These are phyloP conservation scores for Argyra leucocephala DNA, from an alignment of 2,888 invertebrate genomes.

Conservation along the genomic window DNA sequence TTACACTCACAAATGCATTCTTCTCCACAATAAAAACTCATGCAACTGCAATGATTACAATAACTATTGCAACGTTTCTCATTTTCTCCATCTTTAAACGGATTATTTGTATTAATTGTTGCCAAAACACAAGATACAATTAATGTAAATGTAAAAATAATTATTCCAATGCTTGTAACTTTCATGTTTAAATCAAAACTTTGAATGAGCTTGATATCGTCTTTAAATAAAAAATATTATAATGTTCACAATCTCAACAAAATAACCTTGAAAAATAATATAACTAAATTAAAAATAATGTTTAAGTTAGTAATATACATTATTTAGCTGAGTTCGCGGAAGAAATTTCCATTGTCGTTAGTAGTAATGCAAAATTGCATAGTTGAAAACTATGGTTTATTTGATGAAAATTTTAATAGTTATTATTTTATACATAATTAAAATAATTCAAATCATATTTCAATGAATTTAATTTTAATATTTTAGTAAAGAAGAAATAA, in stretches of 20 bases:
- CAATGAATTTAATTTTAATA: too few species aligned
- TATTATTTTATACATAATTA: too few species aligned
- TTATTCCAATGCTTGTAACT: background rate
- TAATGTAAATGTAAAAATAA: background rate
- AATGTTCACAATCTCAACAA: background rate
- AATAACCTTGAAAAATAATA: background rate
- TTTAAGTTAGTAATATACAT: background rate
- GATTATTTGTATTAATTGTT: background rate
- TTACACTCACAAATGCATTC: conserved; percentile 44
- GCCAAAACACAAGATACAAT: background rate
- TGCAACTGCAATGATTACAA: conserved; percentile 39
- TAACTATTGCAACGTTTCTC: conserved; percentile 32
- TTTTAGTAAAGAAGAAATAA: too few species aligned
- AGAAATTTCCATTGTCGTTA: background rate
- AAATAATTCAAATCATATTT: too few species aligned
- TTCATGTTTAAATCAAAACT: background rate
- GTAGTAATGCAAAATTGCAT: too few species aligned
- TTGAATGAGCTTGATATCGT: background rate
- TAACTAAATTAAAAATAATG: too few species aligned
- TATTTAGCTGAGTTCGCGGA: background rate
- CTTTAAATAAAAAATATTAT: background rate
- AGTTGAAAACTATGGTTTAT: too few species aligned
- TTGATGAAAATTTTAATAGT: too few species aligned
- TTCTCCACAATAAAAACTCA: conserved; percentile 43
- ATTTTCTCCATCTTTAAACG: background rate